These are phyloP conservation scores for Paracentrotus lividus DNA, from an alignment of 53 echinoderm and acorn worm genomes.

Conservation along the genomic window DNA sequence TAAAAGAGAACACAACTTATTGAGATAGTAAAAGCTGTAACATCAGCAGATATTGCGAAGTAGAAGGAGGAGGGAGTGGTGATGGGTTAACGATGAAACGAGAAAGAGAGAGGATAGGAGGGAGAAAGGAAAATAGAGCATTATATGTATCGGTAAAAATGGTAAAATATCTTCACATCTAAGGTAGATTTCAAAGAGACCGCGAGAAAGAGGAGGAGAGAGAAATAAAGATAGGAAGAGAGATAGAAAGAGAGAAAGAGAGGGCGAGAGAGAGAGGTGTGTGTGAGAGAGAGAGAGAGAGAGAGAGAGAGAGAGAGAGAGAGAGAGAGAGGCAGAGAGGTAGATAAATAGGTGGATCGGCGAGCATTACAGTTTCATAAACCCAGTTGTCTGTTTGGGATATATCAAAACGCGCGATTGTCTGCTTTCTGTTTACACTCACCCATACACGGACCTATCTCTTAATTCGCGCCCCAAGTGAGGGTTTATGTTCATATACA, in stretches of 20 bases:
- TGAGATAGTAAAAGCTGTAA: no score
- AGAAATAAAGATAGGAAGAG: not conserved
- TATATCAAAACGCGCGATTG: slow-evolving; percentile 23
- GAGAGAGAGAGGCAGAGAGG: not conserved
- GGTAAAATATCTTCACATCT: not conserved
- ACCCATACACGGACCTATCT: not conserved
- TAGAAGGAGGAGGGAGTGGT: no score
- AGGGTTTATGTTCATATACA: not conserved
- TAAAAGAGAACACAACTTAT: no score
- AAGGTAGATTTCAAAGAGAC: not conserved
- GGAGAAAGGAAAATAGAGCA: not conserved
- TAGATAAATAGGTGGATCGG: not conserved
- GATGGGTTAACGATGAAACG: no score
- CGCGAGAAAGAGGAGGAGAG: not conserved
- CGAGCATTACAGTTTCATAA: slow-evolving; percentile 1
- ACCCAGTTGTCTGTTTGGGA: slow-evolving; percentile 24
- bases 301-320: not conserved
- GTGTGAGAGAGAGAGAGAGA: not conserved
- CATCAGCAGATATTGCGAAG: no score
- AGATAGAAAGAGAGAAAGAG: not conserved
- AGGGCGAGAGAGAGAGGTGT: not conserved
- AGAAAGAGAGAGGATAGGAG: not conserved
- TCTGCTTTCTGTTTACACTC: not conserved
- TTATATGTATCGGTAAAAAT: not conserved
- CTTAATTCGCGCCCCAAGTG: not conserved